Conservation (phyloP, 64 coral and sea anemone species). For the Stichodactyla mertensii region DNA sequence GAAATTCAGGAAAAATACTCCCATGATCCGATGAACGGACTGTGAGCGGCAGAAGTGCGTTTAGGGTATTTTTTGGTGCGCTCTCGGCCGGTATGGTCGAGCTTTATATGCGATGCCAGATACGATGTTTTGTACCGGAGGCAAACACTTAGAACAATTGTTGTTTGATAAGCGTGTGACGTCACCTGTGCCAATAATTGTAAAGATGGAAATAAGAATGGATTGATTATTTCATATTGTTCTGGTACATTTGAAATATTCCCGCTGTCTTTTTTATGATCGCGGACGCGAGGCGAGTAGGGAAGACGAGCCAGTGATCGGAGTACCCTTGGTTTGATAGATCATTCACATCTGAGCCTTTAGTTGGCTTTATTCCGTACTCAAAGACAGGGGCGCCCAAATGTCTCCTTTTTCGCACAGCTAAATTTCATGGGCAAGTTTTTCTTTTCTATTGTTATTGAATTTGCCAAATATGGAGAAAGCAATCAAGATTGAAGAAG, state of each 20-base stretch:
- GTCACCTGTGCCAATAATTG: slow-evolving; percentile 71
- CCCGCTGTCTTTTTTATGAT: slow-evolving; percentile 14
- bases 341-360: background rate
- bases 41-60: slow-evolving; percentile 6
- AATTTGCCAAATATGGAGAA: slow-evolving; percentile 88
- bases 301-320: background rate
- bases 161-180: slow-evolving; percentile 77
- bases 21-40: slow-evolving; percentile 54
- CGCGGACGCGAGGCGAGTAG: background rate
- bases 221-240: slow-evolving; percentile 76
- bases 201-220: slow-evolving; percentile 55
- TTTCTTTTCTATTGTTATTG: slow-evolving; percentile 66
- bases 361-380: background rate
- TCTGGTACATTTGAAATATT: slow-evolving; percentile 34
- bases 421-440: background rate
- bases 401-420: background rate
- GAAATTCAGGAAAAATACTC: slow-evolving; percentile 95
- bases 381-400: background rate
- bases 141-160: slow-evolving; percentile 70
- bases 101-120: slow-evolving; percentile 31
- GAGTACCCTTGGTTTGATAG: background rate
- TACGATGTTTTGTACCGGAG: slow-evolving; percentile 79
- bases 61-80: slow-evolving; percentile 5
- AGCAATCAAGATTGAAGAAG: slow-evolving; percentile 67
- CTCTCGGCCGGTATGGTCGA: slow-evolving; percentile 18